phyloP scores from a whole-genome alignment of 1,140 invertebrate genomes.

The Pissodes strobi region DNA sequence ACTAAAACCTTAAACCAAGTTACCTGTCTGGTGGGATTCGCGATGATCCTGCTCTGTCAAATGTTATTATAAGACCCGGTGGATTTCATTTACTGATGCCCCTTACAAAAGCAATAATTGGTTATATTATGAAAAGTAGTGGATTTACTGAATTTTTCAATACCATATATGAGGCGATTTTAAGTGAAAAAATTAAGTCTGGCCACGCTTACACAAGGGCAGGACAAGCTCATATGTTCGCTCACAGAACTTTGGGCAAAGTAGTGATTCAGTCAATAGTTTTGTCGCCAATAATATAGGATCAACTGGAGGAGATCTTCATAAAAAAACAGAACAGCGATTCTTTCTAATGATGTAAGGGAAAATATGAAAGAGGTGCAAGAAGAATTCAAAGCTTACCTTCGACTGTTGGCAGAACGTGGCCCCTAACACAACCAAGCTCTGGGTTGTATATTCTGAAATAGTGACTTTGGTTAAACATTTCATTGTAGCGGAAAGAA shows the following conservation, averaged over 20 bases:
- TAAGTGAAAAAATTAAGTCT: slow-evolving; percentile 52
- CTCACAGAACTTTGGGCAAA: slow-evolving; percentile 38
- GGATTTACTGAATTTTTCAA: slow-evolving; percentile 52
- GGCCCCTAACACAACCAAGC: slow-evolving; percentile 42
- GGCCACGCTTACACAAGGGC: slow-evolving; percentile 55
- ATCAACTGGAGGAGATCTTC: slow-evolving; percentile 40
- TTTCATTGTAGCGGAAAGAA: slow-evolving; percentile 49
- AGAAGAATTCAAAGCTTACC: slow-evolving; percentile 36
- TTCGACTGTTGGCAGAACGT: slow-evolving; percentile 46
- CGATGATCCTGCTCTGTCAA: slow-evolving; percentile 26
- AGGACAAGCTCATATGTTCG: slow-evolving; percentile 54
- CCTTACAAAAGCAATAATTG: slow-evolving; percentile 53
- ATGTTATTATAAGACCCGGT: slow-evolving; percentile 41
- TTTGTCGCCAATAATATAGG: slow-evolving; percentile 36
- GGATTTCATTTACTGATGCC: slow-evolving; percentile 55
- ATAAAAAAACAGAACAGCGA: slow-evolving; percentile 29
- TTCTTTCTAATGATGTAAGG: slow-evolving; percentile 24
- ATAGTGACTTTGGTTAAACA: slow-evolving; percentile 43
- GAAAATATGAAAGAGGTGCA: slow-evolving; percentile 42
- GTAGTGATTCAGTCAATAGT: slow-evolving; percentile 34
- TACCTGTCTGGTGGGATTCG: slow-evolving; percentile 49
- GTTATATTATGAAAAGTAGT: slow-evolving; percentile 53
- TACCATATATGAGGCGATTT: slow-evolving; percentile 45
- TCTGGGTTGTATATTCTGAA: slow-evolving; percentile 51
- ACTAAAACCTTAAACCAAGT: slow-evolving; percentile 32